Evolutionary conservation across 2,797 vertebrate genomes (phyloP), one percentile per base, ranked within the genome.

Genomic region (Loriculus beryllinus): DNA sequence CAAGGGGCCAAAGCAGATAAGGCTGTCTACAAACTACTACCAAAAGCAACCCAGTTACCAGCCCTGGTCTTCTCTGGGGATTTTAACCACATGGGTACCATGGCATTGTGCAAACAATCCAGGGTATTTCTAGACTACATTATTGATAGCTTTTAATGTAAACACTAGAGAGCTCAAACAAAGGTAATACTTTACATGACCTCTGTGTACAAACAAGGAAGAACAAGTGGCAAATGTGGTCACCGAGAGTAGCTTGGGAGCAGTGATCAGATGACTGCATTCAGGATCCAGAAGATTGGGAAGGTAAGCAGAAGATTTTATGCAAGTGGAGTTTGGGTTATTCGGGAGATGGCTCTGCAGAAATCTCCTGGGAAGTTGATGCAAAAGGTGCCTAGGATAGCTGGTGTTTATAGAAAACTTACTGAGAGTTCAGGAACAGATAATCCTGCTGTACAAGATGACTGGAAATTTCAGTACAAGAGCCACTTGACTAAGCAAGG

Each of bases 151-250:
- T 54, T 90, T 51, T 68, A 62, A 86, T 83, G 77, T 22, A 83
- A 87, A 90, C 51, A 12, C 39, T 64, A 83, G 12, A 74, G 33
- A 90, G 35, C 64, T 33, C 23, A 75, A 89, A 37, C 40, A 75
- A 78, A 82, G 35, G n/a, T 43, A 74, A 86, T 57, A 78, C 21
- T 69, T 47, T 65, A 4, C 2, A 0, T 69, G 54, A 93, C 62
- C 76, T 72, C 23, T 83, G 39, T 14, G 26, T 28, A 81, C 45
- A 78, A 91, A 60, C 40, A 87, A 29, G 31, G 43, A 95, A 75
- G 82, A 87, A 85, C 47, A 81, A 91, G 72, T 19, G 22, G 79
- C 45, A 81, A 86, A 72, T n/a, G 65, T 63, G 69, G 94, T 78
- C 69, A 78, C n/a, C 68, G 82, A 65, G 7, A 85, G 56, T 4